Evolutionary conservation across 2,888 invertebrate genomes (phyloP), one percentile per base, ranked within the genome.

Genomic region (Endotricha flammealis): DNA sequence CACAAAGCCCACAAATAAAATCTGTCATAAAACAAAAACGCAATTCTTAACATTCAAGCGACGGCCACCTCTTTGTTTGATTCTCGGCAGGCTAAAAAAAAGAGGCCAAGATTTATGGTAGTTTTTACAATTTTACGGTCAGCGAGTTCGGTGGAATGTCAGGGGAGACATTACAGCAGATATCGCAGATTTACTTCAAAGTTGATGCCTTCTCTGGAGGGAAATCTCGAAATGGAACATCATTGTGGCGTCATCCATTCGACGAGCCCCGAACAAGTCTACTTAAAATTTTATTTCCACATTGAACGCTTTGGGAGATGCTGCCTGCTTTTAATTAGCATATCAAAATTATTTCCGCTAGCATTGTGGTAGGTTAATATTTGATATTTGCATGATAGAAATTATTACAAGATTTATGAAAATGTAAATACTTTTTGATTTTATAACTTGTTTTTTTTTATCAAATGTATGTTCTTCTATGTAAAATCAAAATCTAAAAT

Each of bases 121-220:
- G 80, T 83, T 82, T 81, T 83, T 80, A 81, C 81, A 82, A 83
- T 83, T 82, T 83, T 82, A 81, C 81, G 83, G 81, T 81, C 78
- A 77, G 72, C 68, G 80, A 66, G 74, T 76, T 75, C 71, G 70
- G 69, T 63, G 64, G 64, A 62, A 57, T 68, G 59, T 67, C 77
- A 55, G 50, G 81, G 82, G 81, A 82, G 70, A 73, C 81, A 78
- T 82, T 80, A 79, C 68, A 53, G 63, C 64, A 72, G 76, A 78
- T 81, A 78, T 79, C 77, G 62, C 72, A 78, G 81, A 81, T 79
- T 82, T 79, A 81, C 81, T 82, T 77, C 72, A 74, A 79, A 76
- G 72, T 79, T 76, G 75, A 81, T 74, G 72, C 65, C 64, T 73
- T 60, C 77, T 78, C 82, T 73, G 38, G 72, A 74, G 82, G 79